A percentile compares a stretch with the other conserved stretches of the same genome.
phyloP scores from a whole-genome alignment of 2,113 vertebrate genomes.

The Nansenia antarctica region DNA sequence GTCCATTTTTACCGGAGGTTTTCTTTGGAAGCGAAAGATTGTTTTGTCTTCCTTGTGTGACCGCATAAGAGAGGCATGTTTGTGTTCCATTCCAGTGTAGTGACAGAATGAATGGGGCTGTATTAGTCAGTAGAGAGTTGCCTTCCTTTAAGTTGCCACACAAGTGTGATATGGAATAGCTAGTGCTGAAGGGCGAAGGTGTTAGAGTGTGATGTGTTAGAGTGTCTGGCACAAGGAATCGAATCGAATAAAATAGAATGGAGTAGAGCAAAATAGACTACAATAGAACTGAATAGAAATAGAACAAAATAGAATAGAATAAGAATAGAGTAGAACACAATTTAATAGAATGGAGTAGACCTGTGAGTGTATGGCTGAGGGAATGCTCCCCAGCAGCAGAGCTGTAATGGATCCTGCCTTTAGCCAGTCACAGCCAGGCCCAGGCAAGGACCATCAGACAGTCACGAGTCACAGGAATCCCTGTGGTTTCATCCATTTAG shows the following conservation, averaged over 20 bases:
- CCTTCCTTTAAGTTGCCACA: not conserved
- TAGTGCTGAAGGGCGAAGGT: too few species aligned
- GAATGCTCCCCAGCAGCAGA: not conserved
- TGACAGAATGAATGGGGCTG: not conserved
- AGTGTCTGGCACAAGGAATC: too few species aligned
- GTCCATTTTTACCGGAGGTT: too few species aligned
- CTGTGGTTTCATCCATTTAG: not conserved
- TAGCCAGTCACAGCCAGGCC: not conserved
- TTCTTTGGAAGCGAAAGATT: not conserved
- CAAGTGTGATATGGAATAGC: not conserved
- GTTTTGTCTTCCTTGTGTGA: not conserved
- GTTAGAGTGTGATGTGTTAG: too few species aligned
- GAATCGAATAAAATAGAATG: too few species aligned
- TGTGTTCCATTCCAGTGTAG: not conserved
- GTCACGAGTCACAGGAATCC: not conserved
- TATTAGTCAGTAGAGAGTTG: too few species aligned
- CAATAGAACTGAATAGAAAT: too few species aligned
- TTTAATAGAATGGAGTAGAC: not conserved
- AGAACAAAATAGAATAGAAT: too few species aligned
- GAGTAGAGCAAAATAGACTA: too few species aligned
- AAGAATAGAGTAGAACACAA: not conserved
- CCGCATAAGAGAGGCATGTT: not conserved
- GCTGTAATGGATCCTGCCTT: not conserved
- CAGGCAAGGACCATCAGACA: not conserved
- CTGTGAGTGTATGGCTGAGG: not conserved